phyloP scores from a whole-genome alignment of 1,140 invertebrate genomes.

The Drosophila malerkotliana region DNA sequence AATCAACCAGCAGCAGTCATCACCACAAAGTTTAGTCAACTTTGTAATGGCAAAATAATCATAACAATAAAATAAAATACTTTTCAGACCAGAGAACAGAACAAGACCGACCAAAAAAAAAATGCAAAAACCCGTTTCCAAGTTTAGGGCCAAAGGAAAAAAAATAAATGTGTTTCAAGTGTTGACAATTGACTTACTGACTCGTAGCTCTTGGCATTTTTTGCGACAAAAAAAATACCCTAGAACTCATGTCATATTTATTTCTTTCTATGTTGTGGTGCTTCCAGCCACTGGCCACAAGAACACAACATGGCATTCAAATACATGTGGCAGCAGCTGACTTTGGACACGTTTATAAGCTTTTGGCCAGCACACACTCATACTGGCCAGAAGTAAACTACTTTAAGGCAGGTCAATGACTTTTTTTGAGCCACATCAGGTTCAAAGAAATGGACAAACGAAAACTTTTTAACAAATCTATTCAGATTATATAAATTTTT shows the following conservation, averaged over 20 bases:
- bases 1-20: conserved; percentile 26
- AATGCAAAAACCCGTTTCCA: conserved; percentile 55
- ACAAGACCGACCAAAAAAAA: background rate
- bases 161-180: conserved; percentile 54
- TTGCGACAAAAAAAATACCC: conserved; percentile 29
- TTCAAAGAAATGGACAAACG: conserved; percentile 7
- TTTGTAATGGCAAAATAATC: conserved; percentile 49
- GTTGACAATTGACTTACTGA: conserved; percentile 80
- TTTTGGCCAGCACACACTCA: conserved; percentile 23
- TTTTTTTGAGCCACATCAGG: background rate
- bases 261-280: conserved; percentile 45
- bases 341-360: conserved; percentile 52
- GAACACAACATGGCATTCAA: conserved; percentile 45
- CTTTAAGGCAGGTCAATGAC: conserved; percentile 40
- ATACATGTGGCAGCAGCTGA: conserved; percentile 41
- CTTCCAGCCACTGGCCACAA: conserved; percentile 36
- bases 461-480: conserved; percentile 8
- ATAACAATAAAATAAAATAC: conserved; percentile 31
- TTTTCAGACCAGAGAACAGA: background rate
- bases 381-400: conserved; percentile 20
- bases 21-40: conserved; percentile 51
- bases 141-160: conserved; percentile 24
- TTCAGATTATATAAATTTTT: conserved; percentile 10
- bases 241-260: conserved; percentile 53
- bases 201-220: conserved; percentile 52